Evolutionary conservation across 2,797 vertebrate species (phyloP), one percentile per base, ranked within the genome.

Genomic region (Argentina silus): DNA sequence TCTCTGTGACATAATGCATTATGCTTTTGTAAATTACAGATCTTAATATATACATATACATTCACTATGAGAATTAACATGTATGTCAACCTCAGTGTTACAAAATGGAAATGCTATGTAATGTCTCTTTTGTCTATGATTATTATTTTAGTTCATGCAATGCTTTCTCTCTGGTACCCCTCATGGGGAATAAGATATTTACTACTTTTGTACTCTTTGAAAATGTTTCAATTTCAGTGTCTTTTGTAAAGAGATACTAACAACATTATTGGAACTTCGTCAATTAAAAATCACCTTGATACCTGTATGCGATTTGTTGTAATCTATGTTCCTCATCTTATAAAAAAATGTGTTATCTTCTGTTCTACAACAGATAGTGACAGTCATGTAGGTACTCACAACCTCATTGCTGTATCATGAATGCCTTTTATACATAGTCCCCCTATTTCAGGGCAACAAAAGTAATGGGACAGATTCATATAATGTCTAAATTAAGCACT

Each of bases 221-320:
- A 89, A 90, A 90, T 82, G 86, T 94, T 91, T 91, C 51, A 81
- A 92, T 91, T 93, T 92, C 83, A 86, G 84, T 90, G 90, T 93
- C 80, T 93, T 94, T 94, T 94, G 90, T 94, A 94, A 93, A 91
- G 87, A 92, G 92, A 91, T 88, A 42, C 88, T 91, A 89, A 91
- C 86, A 86, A 85, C 89, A 86, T 89, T 84, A 90, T 90, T 92
- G 90, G 90, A 92, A 91, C 87, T 89, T 92, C 85, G 88, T 93
- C 89, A 90, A 92, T 90, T 93, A 93, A 93, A 92, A 90, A 82
- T 88, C 86, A 89, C 84, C 89, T 88, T 87, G 85, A 83, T 89
- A 89, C 88, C 86, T 72, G 62, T 79, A 78, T 75, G 69, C 70
- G 64, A 71, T 59, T 69, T 62, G 17, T 36, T 66, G 21, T 14